Percentiles rank a stretch among this genome's conserved stretches.
These are phyloP conservation scores for Xestia ashworthii DNA, from an alignment of 2,888 invertebrate species.

Conservation along the genomic window DNA sequence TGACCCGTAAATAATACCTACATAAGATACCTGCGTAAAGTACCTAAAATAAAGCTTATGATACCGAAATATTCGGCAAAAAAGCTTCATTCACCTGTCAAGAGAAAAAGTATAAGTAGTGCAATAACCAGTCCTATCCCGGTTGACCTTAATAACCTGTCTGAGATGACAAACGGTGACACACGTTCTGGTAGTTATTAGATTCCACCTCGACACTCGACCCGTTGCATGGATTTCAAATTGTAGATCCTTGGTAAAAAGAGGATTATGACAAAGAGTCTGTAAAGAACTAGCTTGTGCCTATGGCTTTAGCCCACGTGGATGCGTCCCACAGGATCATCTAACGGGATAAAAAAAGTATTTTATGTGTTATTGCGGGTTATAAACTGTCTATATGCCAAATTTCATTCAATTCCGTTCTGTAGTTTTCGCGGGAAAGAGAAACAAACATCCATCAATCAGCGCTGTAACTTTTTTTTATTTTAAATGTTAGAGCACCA, in stretches of 20 bases:
- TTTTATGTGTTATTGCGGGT: too few relatives aligned
- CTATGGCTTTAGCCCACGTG: too few relatives aligned
- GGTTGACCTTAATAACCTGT: constrained; percentile 59
- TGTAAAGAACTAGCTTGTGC: too few relatives aligned
- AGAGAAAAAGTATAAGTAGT: constrained; percentile 17
- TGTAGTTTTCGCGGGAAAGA: too few relatives aligned
- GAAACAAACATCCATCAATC: too few relatives aligned
- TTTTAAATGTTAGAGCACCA: too few relatives aligned
- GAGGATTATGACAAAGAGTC: neutral
- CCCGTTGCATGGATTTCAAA: constrained; percentile 41
- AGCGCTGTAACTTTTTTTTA: too few relatives aligned
- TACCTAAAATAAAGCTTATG: neutral
- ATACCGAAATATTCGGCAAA: neutral
- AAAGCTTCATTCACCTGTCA: neutral
- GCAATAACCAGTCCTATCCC: constrained; percentile 28
- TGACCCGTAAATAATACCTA: neutral
- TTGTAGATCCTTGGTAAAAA: constrained; percentile 7
- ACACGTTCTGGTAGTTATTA: constrained; percentile 54
- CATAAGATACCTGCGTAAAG: neutral
- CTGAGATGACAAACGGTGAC: constrained; percentile 65
- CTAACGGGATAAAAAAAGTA: too few relatives aligned
- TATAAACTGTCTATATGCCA: too few relatives aligned
- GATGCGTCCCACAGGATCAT: too few relatives aligned
- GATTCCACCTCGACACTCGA: constrained; percentile 38
- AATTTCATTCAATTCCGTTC: too few relatives aligned